Percentiles rank a stretch among this genome's conserved stretches.
phyloP scores from a whole-genome alignment of 2,113 vertebrate species.

The Neodontobutis hainanensis region DNA sequence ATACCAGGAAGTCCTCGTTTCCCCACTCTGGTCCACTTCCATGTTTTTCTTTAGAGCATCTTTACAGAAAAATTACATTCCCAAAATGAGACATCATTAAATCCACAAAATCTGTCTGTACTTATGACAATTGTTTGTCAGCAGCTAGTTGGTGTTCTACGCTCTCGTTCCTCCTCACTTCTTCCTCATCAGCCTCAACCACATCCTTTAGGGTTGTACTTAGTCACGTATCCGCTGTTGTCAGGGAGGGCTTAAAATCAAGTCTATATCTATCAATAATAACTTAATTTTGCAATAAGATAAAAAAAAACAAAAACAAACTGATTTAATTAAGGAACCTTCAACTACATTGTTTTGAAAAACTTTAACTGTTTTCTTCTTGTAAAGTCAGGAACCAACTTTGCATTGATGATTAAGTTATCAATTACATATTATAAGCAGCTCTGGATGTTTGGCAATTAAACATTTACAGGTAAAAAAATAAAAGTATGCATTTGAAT shows the following conservation, averaged over 20 bases:
- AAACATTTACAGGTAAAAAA: too few relatives aligned
- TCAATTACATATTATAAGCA: too few relatives aligned
- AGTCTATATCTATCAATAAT: background rate
- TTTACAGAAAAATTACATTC: conserved; percentile 18
- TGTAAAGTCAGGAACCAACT: too few relatives aligned
- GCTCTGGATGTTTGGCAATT: too few relatives aligned
- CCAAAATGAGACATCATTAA: conserved; percentile 1
- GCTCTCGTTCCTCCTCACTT: conserved; percentile 60
- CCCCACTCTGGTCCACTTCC: conserved; percentile 72
- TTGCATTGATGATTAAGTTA: too few relatives aligned
- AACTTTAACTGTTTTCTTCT: too few relatives aligned
- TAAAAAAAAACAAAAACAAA: background rate
- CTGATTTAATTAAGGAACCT: too few relatives aligned
- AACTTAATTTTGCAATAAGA: background rate
- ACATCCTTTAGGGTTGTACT: conserved; percentile 78
- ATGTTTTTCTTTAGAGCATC: conserved; percentile 69
- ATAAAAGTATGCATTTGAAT: background rate
- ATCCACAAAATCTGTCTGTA: conserved; percentile 7
- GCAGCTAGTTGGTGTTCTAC: conserved; percentile 34
- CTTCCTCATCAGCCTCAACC: conserved; percentile 72
- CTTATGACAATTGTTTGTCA: conserved; percentile 21
- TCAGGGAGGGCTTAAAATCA: conserved; percentile 24
- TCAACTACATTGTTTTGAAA: too few relatives aligned
- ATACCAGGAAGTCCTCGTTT: conserved; percentile 75
- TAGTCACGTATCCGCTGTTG: conserved; percentile 46